Evolutionary conservation across 2,888 invertebrate genomes (phyloP).

Genomic region (Nematopogon swammerdamellus): DNA sequence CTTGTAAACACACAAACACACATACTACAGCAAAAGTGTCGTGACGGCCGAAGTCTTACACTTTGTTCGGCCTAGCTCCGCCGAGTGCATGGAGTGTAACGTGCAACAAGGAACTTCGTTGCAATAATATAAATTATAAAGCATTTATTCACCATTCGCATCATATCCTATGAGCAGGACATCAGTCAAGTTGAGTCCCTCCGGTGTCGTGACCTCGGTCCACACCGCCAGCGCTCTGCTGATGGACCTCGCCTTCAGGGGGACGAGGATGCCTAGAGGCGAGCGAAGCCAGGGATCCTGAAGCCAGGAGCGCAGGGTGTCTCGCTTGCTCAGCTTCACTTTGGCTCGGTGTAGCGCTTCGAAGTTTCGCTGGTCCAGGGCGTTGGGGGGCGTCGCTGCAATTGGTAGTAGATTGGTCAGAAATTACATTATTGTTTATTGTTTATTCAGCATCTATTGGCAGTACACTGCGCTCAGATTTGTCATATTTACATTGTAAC

Average conservation of each 20-base stretch:
- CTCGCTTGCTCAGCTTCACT: conserved; percentile 20
- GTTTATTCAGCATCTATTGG: too few relatives aligned
- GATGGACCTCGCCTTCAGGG: conserved; percentile 33
- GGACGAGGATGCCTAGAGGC: conserved; percentile 43
- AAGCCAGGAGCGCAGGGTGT: conserved; percentile 35
- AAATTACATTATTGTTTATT: too few relatives aligned
- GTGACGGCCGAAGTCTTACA: too few relatives aligned
- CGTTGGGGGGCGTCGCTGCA: conserved; percentile 23
- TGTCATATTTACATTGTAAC: too few relatives aligned
- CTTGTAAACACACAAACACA: too few relatives aligned
- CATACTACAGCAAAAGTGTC: too few relatives aligned
- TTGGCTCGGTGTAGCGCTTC: conserved; percentile 18
- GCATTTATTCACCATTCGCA: conserved; percentile 40
- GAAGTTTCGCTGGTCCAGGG: conserved; percentile 19
- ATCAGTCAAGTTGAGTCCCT: conserved; percentile 30
- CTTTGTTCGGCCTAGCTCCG: too few relatives aligned
- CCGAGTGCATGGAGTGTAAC: too few relatives aligned
- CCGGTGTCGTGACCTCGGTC: conserved; percentile 31
- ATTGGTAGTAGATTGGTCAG: conserved; percentile 1
- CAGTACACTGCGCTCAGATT: too few relatives aligned
- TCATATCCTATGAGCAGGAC: conserved; percentile 46
- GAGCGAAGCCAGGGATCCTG: conserved; percentile 44
- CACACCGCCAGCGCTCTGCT: conserved; percentile 38
- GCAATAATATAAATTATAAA: too few relatives aligned
- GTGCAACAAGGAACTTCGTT: too few relatives aligned